Base-by-base conservation (phyloP, 2,888 invertebrate species). In the Pollenia angustigena region DNA sequence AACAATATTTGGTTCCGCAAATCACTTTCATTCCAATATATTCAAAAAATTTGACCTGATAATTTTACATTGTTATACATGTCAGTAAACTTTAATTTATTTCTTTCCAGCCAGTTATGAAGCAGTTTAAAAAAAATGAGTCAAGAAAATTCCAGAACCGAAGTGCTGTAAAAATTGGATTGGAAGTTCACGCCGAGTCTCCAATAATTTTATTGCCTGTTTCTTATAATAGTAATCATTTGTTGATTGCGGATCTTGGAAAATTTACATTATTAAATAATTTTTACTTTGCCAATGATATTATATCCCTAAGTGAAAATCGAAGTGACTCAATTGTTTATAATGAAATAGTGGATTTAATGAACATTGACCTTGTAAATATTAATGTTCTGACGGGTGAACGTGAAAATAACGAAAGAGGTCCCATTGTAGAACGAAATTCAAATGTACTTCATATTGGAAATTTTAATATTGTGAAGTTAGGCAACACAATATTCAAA, bases 151-250 rank as follows among this genome's bases (percentile, higher is more conserved):
- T 86, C 44, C 83, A 83, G n/a, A 88, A 83, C 44, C 75, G 90
- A 66, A 90, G 90, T 9, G 91, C 92, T 0, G 90, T 91, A 3
- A 92, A 93, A 89, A 90, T 93, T 60, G 93, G 92, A 2, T 87
- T 94, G 0, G 91, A 92, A 76, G 92, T 94, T 68, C 94, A 90
- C 91, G 94, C 90, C 86, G 93, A 92, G 32, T 94, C 98, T 14
- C 98, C 98, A 0, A 96, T 98, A 3, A 96, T 99, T 88, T 94
- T 98, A 74, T 94, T 99, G 87, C 99, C 99, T 0, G 96, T 97
- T 87, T 96, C 97, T 91, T 97, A 97, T 42, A 95, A 95, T 88
- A 96, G 97, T 42, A 95, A 96, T 48, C 95, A 96, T 89, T 95
- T 98, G 81, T 95, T 99, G 46, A 96, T 97, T 14, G 96, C 96